Evolutionary conservation across 2,797 vertebrate genomes (phyloP).

Genomic region (Megaceryle alcyon): DNA sequence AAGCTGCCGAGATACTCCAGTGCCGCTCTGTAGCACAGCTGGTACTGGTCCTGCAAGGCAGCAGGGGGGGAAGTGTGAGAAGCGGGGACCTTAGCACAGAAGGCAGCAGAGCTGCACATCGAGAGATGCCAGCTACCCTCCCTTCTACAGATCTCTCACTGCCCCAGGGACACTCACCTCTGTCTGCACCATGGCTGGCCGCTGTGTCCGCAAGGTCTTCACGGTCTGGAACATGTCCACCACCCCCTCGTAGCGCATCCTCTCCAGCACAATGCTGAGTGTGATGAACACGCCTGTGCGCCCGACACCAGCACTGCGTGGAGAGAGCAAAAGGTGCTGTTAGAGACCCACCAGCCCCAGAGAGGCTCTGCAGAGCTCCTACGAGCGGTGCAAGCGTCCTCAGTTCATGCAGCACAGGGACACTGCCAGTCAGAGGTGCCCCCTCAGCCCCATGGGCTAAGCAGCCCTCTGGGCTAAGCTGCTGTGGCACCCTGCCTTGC

Average conservation of each 20-base stretch:
- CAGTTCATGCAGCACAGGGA: neutral
- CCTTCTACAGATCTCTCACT: neutral
- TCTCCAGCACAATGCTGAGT: conserved; percentile 94
- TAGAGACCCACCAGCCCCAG: neutral
- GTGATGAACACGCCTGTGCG: conserved; percentile 96
- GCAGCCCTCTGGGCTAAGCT: neutral
- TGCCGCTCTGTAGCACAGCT: conserved; percentile 95
- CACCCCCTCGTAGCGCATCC: conserved; percentile 95
- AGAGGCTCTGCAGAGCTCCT: neutral
- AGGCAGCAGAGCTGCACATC: neutral
- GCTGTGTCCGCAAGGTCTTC: conserved; percentile 94
- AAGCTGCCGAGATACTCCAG: conserved; percentile 99
- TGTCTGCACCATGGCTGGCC: conserved; percentile 97
- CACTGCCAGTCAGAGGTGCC: neutral
- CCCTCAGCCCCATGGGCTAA: no score
- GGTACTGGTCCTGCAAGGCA: conserved; percentile 92
- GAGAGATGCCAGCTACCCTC: neutral
- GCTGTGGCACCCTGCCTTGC: neutral
- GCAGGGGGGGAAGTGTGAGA: neutral
- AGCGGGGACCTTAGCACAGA: neutral
- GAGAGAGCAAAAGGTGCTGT: neutral
- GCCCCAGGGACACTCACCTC: conserved; percentile 79
- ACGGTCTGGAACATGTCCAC: conserved; percentile 98
- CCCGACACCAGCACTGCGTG: conserved; percentile 91
- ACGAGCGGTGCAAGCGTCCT: neutral